These are phyloP conservation scores for Microcebus lehilahytsara DNA, from an alignment of 2,113 vertebrate genomes.

Conservation along the genomic window DNA sequence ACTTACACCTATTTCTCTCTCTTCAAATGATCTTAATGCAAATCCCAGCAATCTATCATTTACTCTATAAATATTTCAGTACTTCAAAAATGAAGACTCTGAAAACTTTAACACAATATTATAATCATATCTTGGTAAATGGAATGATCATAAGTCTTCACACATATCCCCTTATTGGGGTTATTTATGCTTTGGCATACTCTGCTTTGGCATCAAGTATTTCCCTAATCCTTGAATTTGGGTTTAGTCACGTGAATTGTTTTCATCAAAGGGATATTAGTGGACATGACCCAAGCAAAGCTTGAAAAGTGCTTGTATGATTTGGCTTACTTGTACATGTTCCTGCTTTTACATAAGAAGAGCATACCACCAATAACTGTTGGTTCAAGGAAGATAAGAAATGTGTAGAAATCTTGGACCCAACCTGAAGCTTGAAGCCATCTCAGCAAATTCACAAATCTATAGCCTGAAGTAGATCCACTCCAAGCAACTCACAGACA, in stretches of 20 bases:
- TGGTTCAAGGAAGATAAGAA: background rate
- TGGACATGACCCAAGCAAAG: background rate
- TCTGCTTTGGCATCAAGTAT: background rate
- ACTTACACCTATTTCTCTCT: background rate
- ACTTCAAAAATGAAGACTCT: background rate
- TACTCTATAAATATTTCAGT: background rate
- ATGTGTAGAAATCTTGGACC: background rate
- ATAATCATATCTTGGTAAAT: background rate
- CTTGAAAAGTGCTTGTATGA: background rate
- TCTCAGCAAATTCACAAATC: background rate
- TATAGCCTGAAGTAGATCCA: background rate
- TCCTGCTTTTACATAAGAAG: background rate
- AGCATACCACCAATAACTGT: background rate
- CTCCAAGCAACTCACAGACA: background rate
- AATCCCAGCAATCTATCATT: background rate
- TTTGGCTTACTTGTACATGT: background rate
- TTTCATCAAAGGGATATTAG: background rate
- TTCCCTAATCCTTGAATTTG: background rate
- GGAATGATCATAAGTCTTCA: background rate
- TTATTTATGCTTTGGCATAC: background rate
- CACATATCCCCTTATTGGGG: background rate
- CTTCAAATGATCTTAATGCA: background rate
- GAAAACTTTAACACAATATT: background rate
- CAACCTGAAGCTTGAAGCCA: background rate
- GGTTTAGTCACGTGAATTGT: background rate